Evolutionary conservation across 2,797 vertebrate genomes (phyloP).

Genomic region (Apodemus agrarius): DNA sequence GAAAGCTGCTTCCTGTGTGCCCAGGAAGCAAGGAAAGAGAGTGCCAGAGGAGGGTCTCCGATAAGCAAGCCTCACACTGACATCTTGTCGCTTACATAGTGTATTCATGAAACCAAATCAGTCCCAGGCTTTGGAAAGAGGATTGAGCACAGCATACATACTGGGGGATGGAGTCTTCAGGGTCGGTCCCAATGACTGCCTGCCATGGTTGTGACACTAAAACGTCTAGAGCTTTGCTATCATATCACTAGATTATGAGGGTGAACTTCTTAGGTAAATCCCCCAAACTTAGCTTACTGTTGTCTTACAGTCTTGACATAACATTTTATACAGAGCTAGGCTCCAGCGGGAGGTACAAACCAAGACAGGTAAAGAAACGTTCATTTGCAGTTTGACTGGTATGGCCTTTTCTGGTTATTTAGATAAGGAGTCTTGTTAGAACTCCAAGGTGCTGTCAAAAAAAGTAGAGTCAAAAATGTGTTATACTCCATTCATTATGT

Average conservation of each 20-base stretch:
- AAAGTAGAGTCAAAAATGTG: constrained; percentile 23
- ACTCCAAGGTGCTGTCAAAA: constrained; percentile 27
- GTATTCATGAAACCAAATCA: constrained; percentile 9
- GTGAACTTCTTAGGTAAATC: constrained; percentile 6
- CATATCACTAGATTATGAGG: neutral
- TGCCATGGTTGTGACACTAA: neutral
- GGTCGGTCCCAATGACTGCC: neutral
- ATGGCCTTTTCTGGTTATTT: constrained; percentile 62
- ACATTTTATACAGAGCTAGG: constrained; percentile 30
- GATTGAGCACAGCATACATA: neutral
- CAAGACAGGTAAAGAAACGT: constrained; percentile 8
- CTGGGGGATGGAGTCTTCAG: neutral
- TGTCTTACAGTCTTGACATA: constrained; percentile 48
- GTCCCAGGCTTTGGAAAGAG: neutral
- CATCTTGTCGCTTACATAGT: neutral
- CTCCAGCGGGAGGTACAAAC: neutral
- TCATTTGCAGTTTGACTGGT: constrained; percentile 1
- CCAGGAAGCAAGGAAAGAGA: neutral
- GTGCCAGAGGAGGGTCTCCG: neutral
- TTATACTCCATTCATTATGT: constrained; percentile 33
- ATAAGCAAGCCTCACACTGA: neutral
- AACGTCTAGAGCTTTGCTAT: neutral
- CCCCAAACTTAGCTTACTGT: neutral
- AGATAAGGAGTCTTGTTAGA: constrained; percentile 62
- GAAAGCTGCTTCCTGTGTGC: neutral